These are phyloP conservation scores for Hystrix brachyura DNA, from an alignment of 2,113 vertebrate genomes.

Conservation along the genomic window DNA sequence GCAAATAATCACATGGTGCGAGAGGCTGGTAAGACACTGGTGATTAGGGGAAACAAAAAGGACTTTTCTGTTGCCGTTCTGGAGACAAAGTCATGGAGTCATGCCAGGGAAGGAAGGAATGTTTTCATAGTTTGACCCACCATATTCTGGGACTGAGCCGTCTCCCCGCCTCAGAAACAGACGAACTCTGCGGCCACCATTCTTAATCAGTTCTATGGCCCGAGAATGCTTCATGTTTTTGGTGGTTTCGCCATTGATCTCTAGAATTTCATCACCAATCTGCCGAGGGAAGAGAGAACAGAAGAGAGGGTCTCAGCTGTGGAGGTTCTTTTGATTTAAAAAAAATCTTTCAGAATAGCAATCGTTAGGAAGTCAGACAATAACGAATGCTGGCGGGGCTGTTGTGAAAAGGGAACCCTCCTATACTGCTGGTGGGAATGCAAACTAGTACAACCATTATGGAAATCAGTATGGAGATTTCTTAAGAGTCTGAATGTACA, in stretches of 20 bases:
- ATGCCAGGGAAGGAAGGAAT: conserved; percentile 99
- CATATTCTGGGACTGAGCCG: conserved; percentile 99
- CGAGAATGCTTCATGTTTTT: conserved; percentile 99
- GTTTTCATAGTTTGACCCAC: conserved; percentile 99
- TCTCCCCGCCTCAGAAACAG: conserved; percentile 99
- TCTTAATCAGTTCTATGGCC: conserved; percentile 99
- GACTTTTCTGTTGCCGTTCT: conserved; percentile 91
- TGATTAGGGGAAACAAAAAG: conserved; percentile 90
- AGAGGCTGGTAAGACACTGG: conserved; percentile 93
- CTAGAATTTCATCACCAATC: conserved; percentile 99
- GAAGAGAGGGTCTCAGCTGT: not conserved
- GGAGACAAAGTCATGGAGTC: conserved; percentile 96
- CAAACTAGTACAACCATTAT: no score
- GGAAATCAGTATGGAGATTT: no score
- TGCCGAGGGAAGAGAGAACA: conserved; percentile 82
- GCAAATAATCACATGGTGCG: conserved; percentile 91
- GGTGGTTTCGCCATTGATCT: conserved; percentile 99
- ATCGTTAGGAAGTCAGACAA: no score
- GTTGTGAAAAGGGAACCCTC: no score
- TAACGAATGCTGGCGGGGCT: no score
- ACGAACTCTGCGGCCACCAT: conserved; percentile 95
- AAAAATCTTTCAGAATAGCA: no score
- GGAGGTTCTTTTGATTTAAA: not conserved
- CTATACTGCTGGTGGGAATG: no score
- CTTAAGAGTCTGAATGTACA: no score